These are phyloP conservation scores for Pachliopta kotzebuea DNA, from an alignment of 2,888 invertebrate genomes.

Conservation along the genomic window DNA sequence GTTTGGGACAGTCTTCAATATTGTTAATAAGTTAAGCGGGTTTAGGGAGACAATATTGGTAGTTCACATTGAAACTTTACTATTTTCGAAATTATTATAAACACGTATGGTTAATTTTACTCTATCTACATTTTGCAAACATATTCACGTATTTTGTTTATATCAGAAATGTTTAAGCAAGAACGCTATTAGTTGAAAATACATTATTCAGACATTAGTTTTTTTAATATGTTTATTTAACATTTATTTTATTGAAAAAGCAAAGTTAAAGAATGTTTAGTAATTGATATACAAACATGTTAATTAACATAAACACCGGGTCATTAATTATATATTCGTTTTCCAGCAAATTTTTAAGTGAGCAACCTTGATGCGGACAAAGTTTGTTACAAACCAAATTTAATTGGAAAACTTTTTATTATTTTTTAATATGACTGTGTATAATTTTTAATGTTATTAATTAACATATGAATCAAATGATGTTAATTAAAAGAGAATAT, in stretches of 20 bases:
- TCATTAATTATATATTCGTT: slow-evolving; percentile 29
- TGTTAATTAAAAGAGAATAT: background rate
- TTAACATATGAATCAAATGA: background rate
- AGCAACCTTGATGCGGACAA: slow-evolving; percentile 8
- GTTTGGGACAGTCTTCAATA: slow-evolving; percentile 26
- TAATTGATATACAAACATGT: slow-evolving; percentile 20
- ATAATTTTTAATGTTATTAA: background rate
- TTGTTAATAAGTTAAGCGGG: slow-evolving; percentile 25
- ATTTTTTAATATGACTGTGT: background rate
- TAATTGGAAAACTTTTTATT: slow-evolving; percentile 14
- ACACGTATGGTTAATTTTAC: background rate
- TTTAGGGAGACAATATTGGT: slow-evolving; percentile 24
- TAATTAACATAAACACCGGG: slow-evolving; percentile 18
- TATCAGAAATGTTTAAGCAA: too few species aligned
- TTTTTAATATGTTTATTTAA: background rate
- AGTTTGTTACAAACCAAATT: slow-evolving; percentile 15
- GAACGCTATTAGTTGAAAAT: too few species aligned
- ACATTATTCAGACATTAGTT: too few species aligned
- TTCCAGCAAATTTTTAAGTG: slow-evolving; percentile 6
- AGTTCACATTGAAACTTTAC: slow-evolving; percentile 13
- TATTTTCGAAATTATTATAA: slow-evolving; percentile 11
- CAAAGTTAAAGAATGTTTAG: slow-evolving; percentile 5
- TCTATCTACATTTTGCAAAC: background rate
- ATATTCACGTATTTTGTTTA: background rate
- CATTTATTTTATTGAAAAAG: slow-evolving; percentile 1